Evolutionary conservation across 2,113 vertebrate genomes (phyloP).

Genomic region (Chaetura pelagica): DNA sequence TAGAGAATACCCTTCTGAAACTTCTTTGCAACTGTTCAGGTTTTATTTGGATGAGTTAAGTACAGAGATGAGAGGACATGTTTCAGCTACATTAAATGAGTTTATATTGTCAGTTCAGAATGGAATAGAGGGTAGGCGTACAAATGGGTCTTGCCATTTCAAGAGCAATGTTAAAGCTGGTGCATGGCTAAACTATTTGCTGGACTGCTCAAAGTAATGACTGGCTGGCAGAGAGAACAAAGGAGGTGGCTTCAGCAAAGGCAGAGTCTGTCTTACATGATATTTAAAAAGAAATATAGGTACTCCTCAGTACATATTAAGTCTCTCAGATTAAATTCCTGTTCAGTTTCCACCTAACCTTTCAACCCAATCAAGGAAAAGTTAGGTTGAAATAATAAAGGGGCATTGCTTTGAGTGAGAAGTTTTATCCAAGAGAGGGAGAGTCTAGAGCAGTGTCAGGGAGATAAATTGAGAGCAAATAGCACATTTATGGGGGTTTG

Average conservation of each 20-base stretch:
- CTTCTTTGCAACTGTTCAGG: not conserved
- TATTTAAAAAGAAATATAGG: not conserved
- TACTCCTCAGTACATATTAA: not conserved
- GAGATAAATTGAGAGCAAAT: not conserved
- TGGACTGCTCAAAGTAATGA: slow-evolving; percentile 3
- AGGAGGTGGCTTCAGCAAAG: slow-evolving; percentile 1
- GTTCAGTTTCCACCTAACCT: not conserved
- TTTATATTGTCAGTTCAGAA: slow-evolving; percentile 23
- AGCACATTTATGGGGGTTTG: not conserved
- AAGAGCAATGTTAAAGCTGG: not conserved
- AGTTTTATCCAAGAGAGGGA: not conserved
- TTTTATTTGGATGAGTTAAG: slow-evolving; percentile 56
- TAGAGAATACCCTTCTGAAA: slow-evolving; percentile 33
- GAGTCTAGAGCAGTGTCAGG: not conserved
- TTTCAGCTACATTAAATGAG: slow-evolving; percentile 40
- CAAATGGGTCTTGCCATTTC: slow-evolving; percentile 19
- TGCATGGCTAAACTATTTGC: not conserved
- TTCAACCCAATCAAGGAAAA: not conserved
- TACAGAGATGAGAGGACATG: not conserved
- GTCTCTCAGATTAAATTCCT: not conserved
- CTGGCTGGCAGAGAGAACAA: not conserved
- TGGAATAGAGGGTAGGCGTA: not conserved
- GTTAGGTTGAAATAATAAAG: not conserved
- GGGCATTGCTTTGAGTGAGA: not conserved
- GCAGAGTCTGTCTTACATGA: not conserved